Evolutionary conservation across 2,888 invertebrate species (phyloP), one percentile per base, ranked within the genome.

Genomic region (Xanthorhoe designata): DNA sequence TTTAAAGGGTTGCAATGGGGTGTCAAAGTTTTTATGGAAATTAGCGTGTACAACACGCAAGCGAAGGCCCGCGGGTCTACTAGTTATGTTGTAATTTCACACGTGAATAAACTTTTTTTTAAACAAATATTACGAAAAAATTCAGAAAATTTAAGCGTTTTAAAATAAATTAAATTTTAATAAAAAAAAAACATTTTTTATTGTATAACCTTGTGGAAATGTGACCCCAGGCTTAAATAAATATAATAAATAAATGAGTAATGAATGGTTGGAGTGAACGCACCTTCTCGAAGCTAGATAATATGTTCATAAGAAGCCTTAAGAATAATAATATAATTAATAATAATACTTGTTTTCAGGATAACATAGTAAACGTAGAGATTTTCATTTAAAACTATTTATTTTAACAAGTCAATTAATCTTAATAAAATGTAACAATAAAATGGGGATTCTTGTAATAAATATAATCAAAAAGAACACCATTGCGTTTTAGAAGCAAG

Each of bases 331-430:
- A 42, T 42, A 42, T 32, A 32, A 32, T 32, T 3, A 32, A 4
- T 32, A 13, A 0, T 42, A 10, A 42, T 24, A 24, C 4, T 13
- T 42, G 38, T 42, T 13, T 42, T 42, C 38, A 13, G 38, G 3
- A 42, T 42, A 42, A 1, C 2, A 42, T 42, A 13, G 38, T 13
- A 42, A 13, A 42, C 9, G 38, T 38, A 42, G 38, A 13, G 38
- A 13, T 13, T 42, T 42, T 42, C 9, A 13, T 42, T 42, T 42
- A 42, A 13, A 42, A 42, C 13, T 42, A 35, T 65, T 61, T 55
- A 51, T 57, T 65, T 65, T 50, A 32, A 58, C 6, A 9, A 50
- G 60, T 66, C 61, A 61, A 61, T 61, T 57, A 61, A 19, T n/a
- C n/a, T 10, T 52, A 42, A 35, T 15, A 38, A 42, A 42, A 15